phyloP scores from a whole-genome alignment of 2,888 invertebrate species.

The Crioceris asparagi region DNA sequence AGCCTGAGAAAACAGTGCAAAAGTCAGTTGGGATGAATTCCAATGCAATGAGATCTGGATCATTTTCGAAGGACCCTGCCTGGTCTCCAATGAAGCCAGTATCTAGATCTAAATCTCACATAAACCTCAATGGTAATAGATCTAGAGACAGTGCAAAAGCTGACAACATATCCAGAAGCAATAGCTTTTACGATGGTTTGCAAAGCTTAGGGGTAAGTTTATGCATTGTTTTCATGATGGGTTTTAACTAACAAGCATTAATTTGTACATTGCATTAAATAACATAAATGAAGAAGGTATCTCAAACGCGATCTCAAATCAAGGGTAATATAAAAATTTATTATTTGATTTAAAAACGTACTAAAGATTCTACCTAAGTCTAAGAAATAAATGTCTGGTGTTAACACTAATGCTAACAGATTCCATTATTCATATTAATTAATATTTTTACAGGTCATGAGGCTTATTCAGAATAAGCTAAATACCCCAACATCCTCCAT shows the following conservation, averaged over 20 bases:
- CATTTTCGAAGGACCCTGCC: constrained; percentile 29
- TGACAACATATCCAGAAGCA: constrained; percentile 29
- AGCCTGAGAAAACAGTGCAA: constrained; percentile 17
- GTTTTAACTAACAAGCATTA: no score
- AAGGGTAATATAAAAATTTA: no score
- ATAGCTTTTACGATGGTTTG: constrained; percentile 37
- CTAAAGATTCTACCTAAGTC: no score
- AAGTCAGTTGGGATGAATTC: constrained; percentile 9
- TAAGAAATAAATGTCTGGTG: no score
- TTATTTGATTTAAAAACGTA: no score
- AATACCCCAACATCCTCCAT: constrained; percentile 32
- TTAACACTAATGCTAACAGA: no score
- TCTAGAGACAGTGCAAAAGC: constrained; percentile 13
- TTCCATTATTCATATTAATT: no score
- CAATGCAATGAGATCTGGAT: constrained; percentile 28
- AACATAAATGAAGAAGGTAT: no score
- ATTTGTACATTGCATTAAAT: no score
- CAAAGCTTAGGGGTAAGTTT: constrained; percentile 40
- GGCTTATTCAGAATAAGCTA: constrained; percentile 39
- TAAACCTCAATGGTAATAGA: constrained; percentile 32
- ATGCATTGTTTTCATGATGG: no score
- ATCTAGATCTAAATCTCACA: constrained; percentile 39
- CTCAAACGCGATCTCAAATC: no score
- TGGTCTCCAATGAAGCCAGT: constrained; percentile 33
- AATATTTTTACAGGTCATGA: constrained; percentile 36